These are phyloP conservation scores for Cydia splendana DNA, from an alignment of 1,140 invertebrate genomes.

Conservation along the genomic window DNA sequence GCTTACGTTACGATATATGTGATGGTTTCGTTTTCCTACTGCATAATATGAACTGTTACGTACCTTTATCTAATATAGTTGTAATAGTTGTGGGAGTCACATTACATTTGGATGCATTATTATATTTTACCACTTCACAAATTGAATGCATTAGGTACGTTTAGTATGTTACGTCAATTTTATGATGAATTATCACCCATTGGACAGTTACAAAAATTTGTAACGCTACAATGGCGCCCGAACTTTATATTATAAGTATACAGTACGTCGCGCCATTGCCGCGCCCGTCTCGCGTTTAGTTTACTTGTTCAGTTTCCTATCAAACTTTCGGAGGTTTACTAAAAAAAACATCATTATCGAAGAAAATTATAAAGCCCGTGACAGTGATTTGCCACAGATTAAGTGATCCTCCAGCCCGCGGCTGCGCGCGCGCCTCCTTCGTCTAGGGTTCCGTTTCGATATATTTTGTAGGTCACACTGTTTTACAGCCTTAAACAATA, in stretches of 20 bases:
- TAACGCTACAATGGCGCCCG: constrained; percentile 46
- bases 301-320: constrained; percentile 75
- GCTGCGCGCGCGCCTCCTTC: constrained; percentile 43
- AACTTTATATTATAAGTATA: constrained; percentile 29
- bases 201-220: constrained; percentile 72
- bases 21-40: constrained; percentile 79
- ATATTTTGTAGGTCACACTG: constrained; percentile 63
- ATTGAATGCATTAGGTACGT: constrained; percentile 67
- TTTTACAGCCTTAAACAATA: constrained; percentile 76
- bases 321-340: constrained; percentile 79
- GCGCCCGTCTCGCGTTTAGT: constrained; percentile 47
- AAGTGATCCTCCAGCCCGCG: constrained; percentile 69
- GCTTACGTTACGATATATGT: constrained; percentile 79
- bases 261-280: constrained; percentile 46
- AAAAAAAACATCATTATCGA: constrained; percentile 69
- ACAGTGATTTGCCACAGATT: constrained; percentile 58
- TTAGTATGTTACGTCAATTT: constrained; percentile 61
- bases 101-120: constrained; percentile 60
- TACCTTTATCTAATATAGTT: constrained; percentile 65
- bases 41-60: constrained; percentile 74
- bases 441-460: constrained; percentile 60
- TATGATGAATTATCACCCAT: constrained; percentile 61
- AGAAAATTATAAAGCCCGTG: constrained; percentile 67
- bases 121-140: constrained; percentile 60
- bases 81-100: constrained; percentile 73